A percentile compares a stretch with the other conserved stretches of the same genome.
These are phyloP conservation scores for Eulemur rubriventer DNA, from an alignment of 2,797 vertebrate species.

Conservation along the genomic window DNA sequence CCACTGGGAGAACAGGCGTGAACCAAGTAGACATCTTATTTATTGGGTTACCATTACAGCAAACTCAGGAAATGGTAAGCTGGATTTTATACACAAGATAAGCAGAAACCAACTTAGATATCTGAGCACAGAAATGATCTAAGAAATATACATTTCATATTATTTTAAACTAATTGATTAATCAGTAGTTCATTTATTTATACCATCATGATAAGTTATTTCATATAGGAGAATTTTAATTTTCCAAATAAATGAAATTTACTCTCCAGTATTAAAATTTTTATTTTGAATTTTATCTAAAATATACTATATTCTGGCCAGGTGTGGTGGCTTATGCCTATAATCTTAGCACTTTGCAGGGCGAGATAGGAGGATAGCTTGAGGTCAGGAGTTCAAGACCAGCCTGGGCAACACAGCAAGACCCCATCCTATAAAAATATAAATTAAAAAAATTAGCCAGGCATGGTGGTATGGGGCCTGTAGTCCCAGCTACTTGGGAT, in stretches of 20 bases:
- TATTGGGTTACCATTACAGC: neutral
- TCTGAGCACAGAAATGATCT: neutral
- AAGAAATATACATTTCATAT: neutral
- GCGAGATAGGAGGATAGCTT: neutral
- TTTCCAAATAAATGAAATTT: slow-evolving; percentile 11
- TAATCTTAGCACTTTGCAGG: neutral
- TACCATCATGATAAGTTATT: neutral
- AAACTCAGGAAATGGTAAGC: neutral
- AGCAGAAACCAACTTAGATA: neutral
- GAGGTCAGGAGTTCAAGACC: neutral
- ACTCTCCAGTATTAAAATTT: neutral
- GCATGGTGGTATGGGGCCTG: neutral
- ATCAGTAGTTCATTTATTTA: neutral
- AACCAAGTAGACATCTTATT: neutral
- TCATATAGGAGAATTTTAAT: neutral
- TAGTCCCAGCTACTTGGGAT: neutral
- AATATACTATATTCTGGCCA: neutral
- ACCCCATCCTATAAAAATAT: neutral
- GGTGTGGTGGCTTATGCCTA: neutral
- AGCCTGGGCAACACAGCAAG: too few species aligned
- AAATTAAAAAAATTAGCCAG: neutral
- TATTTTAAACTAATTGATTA: neutral
- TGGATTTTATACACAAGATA: neutral
- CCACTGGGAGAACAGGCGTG: neutral
- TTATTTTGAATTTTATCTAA: slow-evolving; percentile 18